These are phyloP conservation scores for Alces alces DNA, from an alignment of 2,113 vertebrate genomes.

Conservation along the genomic window DNA sequence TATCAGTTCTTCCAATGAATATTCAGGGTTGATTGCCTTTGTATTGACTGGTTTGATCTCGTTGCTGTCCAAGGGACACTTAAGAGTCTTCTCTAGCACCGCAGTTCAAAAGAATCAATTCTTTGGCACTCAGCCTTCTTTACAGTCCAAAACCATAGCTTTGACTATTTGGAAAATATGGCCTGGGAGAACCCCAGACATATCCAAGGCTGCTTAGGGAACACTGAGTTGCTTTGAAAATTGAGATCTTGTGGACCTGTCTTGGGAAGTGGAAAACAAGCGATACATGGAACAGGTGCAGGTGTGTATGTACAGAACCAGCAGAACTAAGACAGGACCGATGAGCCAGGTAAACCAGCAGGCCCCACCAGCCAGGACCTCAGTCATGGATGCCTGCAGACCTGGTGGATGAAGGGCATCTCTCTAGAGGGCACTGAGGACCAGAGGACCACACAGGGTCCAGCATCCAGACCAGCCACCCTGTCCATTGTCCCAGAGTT, in stretches of 20 bases:
- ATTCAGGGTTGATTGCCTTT: background rate
- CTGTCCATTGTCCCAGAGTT: background rate
- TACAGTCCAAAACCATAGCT: background rate
- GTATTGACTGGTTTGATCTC: background rate
- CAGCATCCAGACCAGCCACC: background rate
- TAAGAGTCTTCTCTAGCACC: background rate
- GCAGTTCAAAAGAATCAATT: background rate
- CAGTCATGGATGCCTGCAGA: background rate
- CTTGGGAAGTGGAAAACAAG: background rate
- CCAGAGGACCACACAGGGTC: background rate
- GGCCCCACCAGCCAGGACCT: background rate
- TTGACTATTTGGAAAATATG: background rate
- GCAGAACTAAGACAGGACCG: background rate
- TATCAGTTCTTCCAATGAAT: background rate
- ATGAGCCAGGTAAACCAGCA: accelerated
- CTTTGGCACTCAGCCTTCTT: background rate
- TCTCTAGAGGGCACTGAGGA: background rate
- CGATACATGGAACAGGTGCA: background rate
- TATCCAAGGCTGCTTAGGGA: background rate
- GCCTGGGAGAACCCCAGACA: background rate
- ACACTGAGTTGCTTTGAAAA: background rate
- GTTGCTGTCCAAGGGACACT: background rate
- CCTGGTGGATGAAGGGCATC: background rate
- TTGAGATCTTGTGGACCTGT: background rate
- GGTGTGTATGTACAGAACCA: background rate